phyloP scores from a whole-genome alignment of 2,888 invertebrate species.

The Drosophila helvetica region DNA sequence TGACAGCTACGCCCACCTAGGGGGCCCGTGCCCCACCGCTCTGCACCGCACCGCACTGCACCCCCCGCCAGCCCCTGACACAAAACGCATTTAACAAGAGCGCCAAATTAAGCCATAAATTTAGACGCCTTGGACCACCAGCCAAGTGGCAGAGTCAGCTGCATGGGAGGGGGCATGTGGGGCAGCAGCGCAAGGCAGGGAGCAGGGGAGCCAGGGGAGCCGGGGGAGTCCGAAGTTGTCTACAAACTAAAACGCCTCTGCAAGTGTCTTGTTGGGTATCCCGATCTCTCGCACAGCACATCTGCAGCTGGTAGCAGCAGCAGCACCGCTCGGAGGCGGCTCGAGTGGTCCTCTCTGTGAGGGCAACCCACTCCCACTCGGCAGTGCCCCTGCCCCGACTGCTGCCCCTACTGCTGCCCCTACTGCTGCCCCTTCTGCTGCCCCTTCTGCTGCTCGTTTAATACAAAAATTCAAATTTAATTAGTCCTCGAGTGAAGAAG shows the following conservation, averaged over 20 bases:
- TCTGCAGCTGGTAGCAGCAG: constrained; percentile 32
- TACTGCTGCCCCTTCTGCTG: not conserved
- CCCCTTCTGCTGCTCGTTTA: constrained; percentile 37
- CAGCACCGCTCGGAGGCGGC: constrained; percentile 9
- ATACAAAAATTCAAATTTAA: constrained; percentile 78
- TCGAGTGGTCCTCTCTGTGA: constrained; percentile 3
- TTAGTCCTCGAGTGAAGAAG: constrained; percentile 81
- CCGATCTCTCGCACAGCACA: constrained; percentile 25
- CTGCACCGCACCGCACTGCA: not conserved
- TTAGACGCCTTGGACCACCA: constrained; percentile 67
- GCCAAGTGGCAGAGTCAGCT: constrained; percentile 53
- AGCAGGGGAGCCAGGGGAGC: constrained; percentile 51
- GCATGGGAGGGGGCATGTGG: constrained; percentile 10
- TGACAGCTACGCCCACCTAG: constrained; percentile 70
- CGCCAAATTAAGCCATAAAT: constrained; percentile 77
- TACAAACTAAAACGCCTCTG: constrained; percentile 57
- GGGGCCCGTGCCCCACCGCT: not conserved
- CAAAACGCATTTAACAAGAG: constrained; percentile 72
- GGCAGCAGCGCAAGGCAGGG: not conserved
- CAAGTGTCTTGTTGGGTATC: constrained; percentile 37
- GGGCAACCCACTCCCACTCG: not conserved
- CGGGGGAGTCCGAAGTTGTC: constrained; percentile 47
- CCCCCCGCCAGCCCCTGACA: constrained; percentile 47
- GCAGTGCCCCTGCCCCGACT: not conserved
- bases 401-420: constrained; percentile 8